Evolutionary conservation across 2,888 invertebrate species (phyloP).

Genomic region (Pterobdella sp.): DNA sequence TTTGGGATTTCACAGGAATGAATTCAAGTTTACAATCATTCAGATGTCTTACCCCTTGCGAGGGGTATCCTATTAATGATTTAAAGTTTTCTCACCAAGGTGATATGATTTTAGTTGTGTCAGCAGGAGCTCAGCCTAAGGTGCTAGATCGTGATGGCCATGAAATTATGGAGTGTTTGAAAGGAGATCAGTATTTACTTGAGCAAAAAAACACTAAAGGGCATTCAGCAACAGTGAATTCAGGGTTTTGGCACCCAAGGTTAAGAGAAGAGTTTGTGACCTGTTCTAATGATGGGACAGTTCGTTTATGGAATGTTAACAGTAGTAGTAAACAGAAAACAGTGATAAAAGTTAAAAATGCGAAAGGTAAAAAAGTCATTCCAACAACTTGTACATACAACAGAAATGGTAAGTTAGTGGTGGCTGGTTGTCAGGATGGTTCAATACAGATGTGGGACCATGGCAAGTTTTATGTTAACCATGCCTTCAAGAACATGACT

Average conservation of each 20-base stretch:
- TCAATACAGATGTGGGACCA: constrained; percentile 96
- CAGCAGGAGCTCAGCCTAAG: constrained; percentile 74
- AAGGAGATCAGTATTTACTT: constrained; percentile 88
- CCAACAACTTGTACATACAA: constrained; percentile 77
- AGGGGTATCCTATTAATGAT: constrained; percentile 78
- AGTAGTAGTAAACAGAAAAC: constrained; percentile 61
- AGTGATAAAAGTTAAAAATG: constrained; percentile 67
- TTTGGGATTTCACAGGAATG: constrained; percentile 99
- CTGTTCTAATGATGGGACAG: constrained; percentile 83
- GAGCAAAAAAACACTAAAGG: constrained; percentile 63
- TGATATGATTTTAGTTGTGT: constrained; percentile 81
- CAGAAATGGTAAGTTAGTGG: constrained; percentile 75
- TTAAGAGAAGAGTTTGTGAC: constrained; percentile 86
- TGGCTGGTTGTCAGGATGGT: constrained; percentile 86
- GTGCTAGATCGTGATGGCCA: constrained; percentile 88
- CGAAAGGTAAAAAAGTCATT: constrained; percentile 70
- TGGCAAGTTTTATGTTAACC: constrained; percentile 79
- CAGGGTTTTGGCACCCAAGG: constrained; percentile 88
- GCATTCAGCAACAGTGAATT: constrained; percentile 80
- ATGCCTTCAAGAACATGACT: constrained; percentile 59
- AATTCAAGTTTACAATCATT: constrained; percentile 83
- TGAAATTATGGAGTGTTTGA: constrained; percentile 81
- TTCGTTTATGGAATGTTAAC: constrained; percentile 80
- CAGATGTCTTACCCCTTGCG: constrained; percentile 84
- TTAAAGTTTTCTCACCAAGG: constrained; percentile 88